Conservation (phyloP, 2,797 vertebrate genomes). For the Enteromius paludinosus region DNA sequence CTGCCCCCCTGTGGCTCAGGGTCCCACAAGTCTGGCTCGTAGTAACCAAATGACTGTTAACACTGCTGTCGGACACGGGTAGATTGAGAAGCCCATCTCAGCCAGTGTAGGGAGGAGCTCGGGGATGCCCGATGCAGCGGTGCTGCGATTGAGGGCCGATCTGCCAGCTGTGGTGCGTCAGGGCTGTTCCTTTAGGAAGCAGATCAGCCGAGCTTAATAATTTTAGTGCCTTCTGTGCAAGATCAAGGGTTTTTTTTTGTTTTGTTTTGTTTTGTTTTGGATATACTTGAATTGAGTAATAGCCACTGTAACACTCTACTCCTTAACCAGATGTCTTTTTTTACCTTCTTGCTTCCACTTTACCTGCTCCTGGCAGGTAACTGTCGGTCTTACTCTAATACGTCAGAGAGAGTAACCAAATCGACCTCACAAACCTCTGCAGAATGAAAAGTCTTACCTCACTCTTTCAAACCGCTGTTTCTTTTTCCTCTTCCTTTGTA, state of each 20-base stretch:
- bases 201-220: conserved; percentile 43
- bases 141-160: conserved; percentile 42
- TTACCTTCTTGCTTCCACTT: conserved; percentile 67
- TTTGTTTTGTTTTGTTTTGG: conserved; percentile 28
- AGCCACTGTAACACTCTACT: conserved; percentile 66
- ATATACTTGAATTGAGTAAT: conserved; percentile 66
- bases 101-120: conserved; percentile 13
- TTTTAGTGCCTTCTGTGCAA: conserved; percentile 78
- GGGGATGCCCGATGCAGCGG: conserved; percentile 20
- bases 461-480: conserved; percentile 58
- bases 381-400: conserved; percentile 64
- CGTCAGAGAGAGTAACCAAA: conserved; percentile 73
- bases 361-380: conserved; percentile 71
- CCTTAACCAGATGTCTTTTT: conserved; percentile 67
- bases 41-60: conserved; percentile 26
- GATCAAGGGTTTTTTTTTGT: conserved; percentile 60
- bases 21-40: conserved; percentile 16
- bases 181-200: conserved; percentile 33
- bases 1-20: conserved; percentile 28
- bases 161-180: conserved; percentile 24
- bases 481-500: conserved; percentile 43
- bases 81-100: background rate
- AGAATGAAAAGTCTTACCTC: conserved; percentile 80
- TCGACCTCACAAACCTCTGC: conserved; percentile 76
- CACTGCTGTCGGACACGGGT: conserved; percentile 8